phyloP scores from a whole-genome alignment of 2,888 invertebrate genomes.

The Pterostichus madidus region DNA sequence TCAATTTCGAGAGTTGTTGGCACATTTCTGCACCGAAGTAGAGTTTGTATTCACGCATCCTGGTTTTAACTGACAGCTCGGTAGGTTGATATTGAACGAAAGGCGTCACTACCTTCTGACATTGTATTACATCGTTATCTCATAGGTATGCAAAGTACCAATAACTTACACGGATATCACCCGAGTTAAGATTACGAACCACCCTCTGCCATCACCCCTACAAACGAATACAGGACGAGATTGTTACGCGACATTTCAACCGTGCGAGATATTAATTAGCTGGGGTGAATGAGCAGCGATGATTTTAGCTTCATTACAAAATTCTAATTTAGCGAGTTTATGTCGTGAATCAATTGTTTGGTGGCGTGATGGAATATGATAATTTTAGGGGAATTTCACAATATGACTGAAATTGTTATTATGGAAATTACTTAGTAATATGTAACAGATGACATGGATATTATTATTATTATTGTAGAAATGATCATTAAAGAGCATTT shows the following conservation, averaged over 20 bases:
- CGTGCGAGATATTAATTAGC: constrained; percentile 43
- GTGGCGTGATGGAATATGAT: constrained; percentile 27
- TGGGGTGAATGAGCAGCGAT: background rate
- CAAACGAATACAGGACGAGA: background rate
- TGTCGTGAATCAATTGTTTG: constrained; percentile 19
- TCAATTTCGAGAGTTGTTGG: too few species aligned
- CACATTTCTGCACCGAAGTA: too few species aligned
- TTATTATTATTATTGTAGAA: too few species aligned
- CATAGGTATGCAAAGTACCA: constrained; percentile 32
- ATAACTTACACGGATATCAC: constrained; percentile 20
- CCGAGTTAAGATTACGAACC: constrained; percentile 8
- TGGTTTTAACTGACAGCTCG: too few species aligned
- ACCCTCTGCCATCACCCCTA: background rate
- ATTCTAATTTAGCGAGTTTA: constrained; percentile 36
- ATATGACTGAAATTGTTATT: constrained; percentile 23
- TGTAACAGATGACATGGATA: too few species aligned
- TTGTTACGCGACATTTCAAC: background rate
- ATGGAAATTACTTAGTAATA: background rate
- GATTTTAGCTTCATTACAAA: constrained; percentile 18
- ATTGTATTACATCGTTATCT: constrained; percentile 31
- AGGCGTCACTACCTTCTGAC: background rate
- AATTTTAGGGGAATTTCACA: constrained; percentile 14
- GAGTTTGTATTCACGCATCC: too few species aligned
- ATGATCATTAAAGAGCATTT: too few species aligned
- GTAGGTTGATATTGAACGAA: background rate